phyloP scores from a whole-genome alignment of 2,888 invertebrate species.

The Leucozona laternaria region DNA sequence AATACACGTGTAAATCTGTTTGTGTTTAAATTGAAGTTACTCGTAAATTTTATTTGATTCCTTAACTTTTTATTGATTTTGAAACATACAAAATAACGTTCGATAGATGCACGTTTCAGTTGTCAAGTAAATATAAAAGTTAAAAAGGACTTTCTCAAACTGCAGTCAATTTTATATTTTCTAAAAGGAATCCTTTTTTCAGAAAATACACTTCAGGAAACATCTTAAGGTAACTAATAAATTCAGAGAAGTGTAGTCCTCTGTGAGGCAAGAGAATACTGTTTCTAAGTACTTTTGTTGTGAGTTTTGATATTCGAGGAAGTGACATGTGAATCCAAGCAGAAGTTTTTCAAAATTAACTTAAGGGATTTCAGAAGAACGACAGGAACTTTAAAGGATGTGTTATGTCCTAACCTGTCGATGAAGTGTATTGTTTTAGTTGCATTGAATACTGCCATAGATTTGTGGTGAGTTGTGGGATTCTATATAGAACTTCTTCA shows the following conservation, averaged over 20 bases:
- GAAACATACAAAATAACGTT: not conserved
- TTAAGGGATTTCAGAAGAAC: slow-evolving; percentile 8
- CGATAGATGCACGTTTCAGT: not conserved
- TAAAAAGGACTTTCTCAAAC: not conserved
- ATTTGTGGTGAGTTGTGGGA: slow-evolving; percentile 9
- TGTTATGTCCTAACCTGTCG: slow-evolving; percentile 21
- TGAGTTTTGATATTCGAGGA: slow-evolving; percentile 13
- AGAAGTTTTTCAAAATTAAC: slow-evolving; percentile 27
- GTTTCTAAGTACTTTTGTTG: not conserved
- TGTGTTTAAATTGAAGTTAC: slow-evolving; percentile 2
- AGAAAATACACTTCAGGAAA: not conserved
- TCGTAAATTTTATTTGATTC: not conserved
- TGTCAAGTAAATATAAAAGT: slow-evolving; percentile 9
- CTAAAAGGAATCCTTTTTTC: not conserved
- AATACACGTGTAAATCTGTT: not conserved
- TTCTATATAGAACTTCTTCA: not conserved
- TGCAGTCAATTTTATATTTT: not conserved
- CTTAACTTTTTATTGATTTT: slow-evolving; percentile 13
- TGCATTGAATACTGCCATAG: not conserved
- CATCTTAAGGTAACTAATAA: not conserved
- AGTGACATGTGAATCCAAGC: slow-evolving; percentile 25
- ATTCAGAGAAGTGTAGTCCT: not conserved
- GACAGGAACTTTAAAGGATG: slow-evolving; percentile 1
- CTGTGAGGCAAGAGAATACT: not conserved
- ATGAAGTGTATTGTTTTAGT: not conserved